phyloP scores from a whole-genome alignment of 2,113 vertebrate genomes.

The Erythrolamprus reginae region DNA sequence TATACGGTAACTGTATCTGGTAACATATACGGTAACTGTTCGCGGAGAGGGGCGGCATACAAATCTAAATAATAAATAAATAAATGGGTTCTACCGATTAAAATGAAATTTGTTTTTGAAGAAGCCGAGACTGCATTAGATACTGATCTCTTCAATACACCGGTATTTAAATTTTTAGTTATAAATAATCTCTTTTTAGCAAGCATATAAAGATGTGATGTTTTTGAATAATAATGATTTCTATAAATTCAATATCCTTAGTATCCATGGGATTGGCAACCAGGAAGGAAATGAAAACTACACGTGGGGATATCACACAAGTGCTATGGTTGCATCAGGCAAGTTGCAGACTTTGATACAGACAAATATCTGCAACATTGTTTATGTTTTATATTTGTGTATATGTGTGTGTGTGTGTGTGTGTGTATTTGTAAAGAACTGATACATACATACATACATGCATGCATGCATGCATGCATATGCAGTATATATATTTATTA shows the following conservation, averaged over 20 bases:
- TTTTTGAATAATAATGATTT: neutral
- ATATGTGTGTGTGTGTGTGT: too few relatives aligned
- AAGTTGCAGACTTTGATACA: neutral
- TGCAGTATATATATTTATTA: too few relatives aligned
- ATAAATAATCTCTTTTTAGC: neutral
- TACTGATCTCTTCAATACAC: neutral
- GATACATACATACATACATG: too few relatives aligned
- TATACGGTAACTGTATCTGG: neutral
- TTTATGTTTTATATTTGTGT: too few relatives aligned
- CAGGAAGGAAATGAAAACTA: neutral
- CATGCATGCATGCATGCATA: too few relatives aligned
- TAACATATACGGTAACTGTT: too few relatives aligned
- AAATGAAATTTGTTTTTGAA: neutral
- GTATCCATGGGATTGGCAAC: neutral
- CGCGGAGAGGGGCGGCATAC: too few relatives aligned
- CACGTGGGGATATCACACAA: neutral
- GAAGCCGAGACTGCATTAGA: neutral
- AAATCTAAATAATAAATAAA: too few relatives aligned
- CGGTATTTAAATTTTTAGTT: neutral
- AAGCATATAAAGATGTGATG: conserved; percentile 16
- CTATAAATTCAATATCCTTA: neutral
- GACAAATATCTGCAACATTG: too few relatives aligned
- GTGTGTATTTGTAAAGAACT: too few relatives aligned
- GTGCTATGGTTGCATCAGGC: neutral
- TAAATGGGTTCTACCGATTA: neutral